Base-by-base conservation (phyloP, 2,888 invertebrate genomes). In the Tinea pellionella region DNA sequence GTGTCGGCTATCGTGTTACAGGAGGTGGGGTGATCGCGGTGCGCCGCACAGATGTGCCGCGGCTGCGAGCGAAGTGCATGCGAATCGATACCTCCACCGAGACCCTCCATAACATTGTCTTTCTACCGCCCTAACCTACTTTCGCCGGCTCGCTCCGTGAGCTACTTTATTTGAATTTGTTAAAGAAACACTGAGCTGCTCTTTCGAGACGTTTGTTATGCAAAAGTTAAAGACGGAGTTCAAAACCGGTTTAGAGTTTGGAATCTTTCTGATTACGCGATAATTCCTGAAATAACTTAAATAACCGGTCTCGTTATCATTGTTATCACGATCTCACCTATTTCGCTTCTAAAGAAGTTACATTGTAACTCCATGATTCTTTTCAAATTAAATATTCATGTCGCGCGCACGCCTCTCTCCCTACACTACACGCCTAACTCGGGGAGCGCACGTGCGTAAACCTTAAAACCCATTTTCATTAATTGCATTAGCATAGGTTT, bases 121-220 rank as follows among this genome's bases (percentile, higher is more conserved):
- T 80, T 80, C 82, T 84, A 43, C 59, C 77, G 77, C 74, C 70
- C 75, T 84, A 83, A 81, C 83, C 83, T 80, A 84, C 75, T 55
- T 55, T 24, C 12, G 55, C 29, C 8, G 47, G 9, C 37, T 37
- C 79, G 84, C 72, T 68, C 53, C 47, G 19, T 51, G 18, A 41
- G 13, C 63, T 64, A 64, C 67, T 67, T 65, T 66, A 62, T 65
- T 63, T 61, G 59, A 61, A 61, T 61, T 60, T 61, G 57, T 57
- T 57, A 57, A 57, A 32, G 57, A 57, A 32, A 57, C 30, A 57
- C 57, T n/a, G 32, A 57, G 57, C 30, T 57, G 57, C 57, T 57
- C 57, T 32, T 57, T 57, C 19, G 32, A 32, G 30, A 30, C 57
- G 57, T 57, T 57, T 57, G 57, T 57, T 15, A 57, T 57, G 57